Base-by-base conservation (phyloP, 2,888 invertebrate genomes). In the Calameuta filiformis region DNA sequence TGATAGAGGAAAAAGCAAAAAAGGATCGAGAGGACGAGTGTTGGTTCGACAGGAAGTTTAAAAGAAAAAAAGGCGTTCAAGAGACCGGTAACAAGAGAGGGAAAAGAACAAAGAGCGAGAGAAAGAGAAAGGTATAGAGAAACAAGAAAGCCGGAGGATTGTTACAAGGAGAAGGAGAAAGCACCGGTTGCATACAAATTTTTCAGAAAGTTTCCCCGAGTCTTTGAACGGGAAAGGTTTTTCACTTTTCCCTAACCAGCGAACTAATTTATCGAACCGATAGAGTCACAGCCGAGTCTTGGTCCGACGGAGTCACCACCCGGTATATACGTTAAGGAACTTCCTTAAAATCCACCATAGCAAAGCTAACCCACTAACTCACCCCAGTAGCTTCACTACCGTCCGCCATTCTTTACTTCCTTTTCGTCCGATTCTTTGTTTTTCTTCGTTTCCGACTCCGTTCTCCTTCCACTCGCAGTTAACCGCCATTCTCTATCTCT, bases 121-220 rank as follows among this genome's bases (percentile, higher is more conserved):
- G 79, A 77, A 78, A 73, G 68, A 73, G 33, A n/a, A 23, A 75
- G 79, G 40, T 69, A 37, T 69, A 81, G 80, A 79, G 83, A 84
- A 84, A 82, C 81, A 84, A 80, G 82, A 79, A 78, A 77, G 78
- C 75, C 56, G 37, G 74, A 76, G 78, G 81, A 85, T 88, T 86
- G 88, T 88, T 89, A 89, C 85, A 86, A 76, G 81, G 76, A 75
- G 73, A 40, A 15, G 80, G 76, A 82, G 79, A 81, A 83, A 86
- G 83, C 82, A 40, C 79, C 81, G 78, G 84, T 85, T 87, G 89
- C 88, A 89, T 89, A 89, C 88, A 88, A 88, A 90, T 88, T 84
- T 81, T 77, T 76, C 79, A 31, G 77, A 1, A 40, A 40, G 40
- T 40, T 40, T 6, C 40, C 40, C 40, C 40, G 15, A 15, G 40